Base-by-base conservation (phyloP, 2,113 vertebrate genomes). In the Pseudonaja textilis region DNA sequence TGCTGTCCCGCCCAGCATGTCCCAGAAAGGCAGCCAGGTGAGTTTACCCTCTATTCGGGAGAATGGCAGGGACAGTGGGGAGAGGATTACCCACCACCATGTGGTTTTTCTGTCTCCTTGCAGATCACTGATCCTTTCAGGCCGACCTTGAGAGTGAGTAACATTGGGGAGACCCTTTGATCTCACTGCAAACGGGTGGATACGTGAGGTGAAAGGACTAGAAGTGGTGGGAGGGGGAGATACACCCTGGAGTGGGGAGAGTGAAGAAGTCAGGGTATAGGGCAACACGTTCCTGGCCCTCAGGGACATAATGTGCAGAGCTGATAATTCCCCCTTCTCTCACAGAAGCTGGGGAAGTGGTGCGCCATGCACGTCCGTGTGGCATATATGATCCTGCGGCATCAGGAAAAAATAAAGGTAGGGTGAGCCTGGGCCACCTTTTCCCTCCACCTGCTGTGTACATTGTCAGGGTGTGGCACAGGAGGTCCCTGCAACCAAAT, bases 371-470 rank as follows among this genome's bases (percentile, higher is more conserved):
- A 99, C 94, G 98, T 99, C 34, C 98, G 98, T 39, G 98, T 99
- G 96, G 98, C 99, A 95, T 99, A 98, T 98, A 98, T 99, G 99
- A 99, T 99, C 97, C 96, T 98, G 94, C 98, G 97, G 96, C 98
- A 99, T 97, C 98, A 99, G 97, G 98, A 98, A 95, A 99, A 98
- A 97, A 98, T 98, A 64, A 99, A 99, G 98, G 99, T 99, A 97
- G 93, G 91, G 92, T 93, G 74, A 81, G 88, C 88, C 54, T 93
- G 29, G 23, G 74, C 88, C 5, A 47, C 88, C 74, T 81, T 89
- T 34, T 26, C 88, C 69, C 88, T 93, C 88, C 55, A 9, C 88
- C 92, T 86, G 88, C 29, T 2, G 14, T 74, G 16, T 90, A 52
- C 45, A 50, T 69, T 89, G 92, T 85, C 4, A 45, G 88, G 88